A percentile compares a stretch with the other conserved stretches of the same genome.
Evolutionary conservation across 1,140 invertebrate genomes (phyloP).

Genomic region (Drosophila mojavensis): DNA sequence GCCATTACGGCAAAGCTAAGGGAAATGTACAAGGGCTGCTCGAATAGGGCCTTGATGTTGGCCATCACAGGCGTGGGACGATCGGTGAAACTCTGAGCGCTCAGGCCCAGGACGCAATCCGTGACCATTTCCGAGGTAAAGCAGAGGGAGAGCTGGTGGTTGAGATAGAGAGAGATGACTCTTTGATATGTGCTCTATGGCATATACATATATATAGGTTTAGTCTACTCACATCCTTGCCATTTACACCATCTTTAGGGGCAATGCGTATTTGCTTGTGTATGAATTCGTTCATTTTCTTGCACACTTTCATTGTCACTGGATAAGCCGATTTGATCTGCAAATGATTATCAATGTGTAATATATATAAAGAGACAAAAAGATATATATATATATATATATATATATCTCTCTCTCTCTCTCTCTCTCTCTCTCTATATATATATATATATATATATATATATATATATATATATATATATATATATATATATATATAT

Average conservation of each 20-base stretch:
- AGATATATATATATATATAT: neutral
- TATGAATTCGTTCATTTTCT: constrained; percentile 56
- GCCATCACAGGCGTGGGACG: constrained; percentile 56
- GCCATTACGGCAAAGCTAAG: constrained; percentile 26
- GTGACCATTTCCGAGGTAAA: constrained; percentile 85
- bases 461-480: too few species aligned
- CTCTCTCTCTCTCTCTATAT: too few species aligned
- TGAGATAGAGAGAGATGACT: too few species aligned
- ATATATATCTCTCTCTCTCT: too few species aligned
- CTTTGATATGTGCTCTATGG: too few species aligned
- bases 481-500: neutral
- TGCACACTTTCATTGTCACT: constrained; percentile 66
- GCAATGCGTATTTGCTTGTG: constrained; percentile 52
- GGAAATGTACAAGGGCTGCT: constrained; percentile 29
- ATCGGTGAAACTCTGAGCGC: constrained; percentile 74
- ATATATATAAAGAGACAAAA: neutral
- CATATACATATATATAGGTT: too few species aligned
- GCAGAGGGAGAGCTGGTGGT: constrained; percentile 65
- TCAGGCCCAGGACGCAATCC: constrained; percentile 84
- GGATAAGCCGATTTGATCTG: constrained; percentile 79
- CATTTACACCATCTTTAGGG: constrained; percentile 47
- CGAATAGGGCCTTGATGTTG: constrained; percentile 50
- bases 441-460: too few species aligned
- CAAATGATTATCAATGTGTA: neutral
- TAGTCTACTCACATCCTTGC: constrained; percentile 52